These are phyloP conservation scores for Columba guinea DNA, from an alignment of 2,797 vertebrate species.

Conservation along the genomic window DNA sequence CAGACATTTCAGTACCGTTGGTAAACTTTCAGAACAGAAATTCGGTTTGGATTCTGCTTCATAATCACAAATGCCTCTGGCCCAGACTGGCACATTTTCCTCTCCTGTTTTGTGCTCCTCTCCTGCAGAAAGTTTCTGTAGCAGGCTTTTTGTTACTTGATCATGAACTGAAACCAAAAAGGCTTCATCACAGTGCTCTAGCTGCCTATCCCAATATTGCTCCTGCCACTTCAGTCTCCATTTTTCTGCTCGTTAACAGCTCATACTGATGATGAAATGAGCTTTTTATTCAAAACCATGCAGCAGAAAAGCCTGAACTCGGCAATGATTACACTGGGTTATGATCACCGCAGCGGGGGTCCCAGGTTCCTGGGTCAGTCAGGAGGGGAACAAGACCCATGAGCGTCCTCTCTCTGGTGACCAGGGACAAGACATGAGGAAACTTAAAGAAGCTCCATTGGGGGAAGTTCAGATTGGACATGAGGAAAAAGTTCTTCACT, in stretches of 20 bases:
- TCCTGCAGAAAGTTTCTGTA: neutral
- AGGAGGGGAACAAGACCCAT: neutral
- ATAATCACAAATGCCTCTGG: neutral
- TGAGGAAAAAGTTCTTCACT: neutral
- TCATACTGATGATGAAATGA: neutral
- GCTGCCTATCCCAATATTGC: neutral
- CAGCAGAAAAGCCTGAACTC: neutral
- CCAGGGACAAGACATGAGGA: fast-evolving
- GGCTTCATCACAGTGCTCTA: neutral
- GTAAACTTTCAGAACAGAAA: neutral
- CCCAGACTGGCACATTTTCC: neutral
- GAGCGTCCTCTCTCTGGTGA: neutral
- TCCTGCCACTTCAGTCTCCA: neutral
- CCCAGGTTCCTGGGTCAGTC: fast-evolving
- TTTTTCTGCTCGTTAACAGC: neutral
- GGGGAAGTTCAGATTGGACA: neutral
- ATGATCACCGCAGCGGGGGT: too few species aligned
- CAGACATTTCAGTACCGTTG: neutral
- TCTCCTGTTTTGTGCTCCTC: neutral
- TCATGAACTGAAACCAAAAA: neutral
- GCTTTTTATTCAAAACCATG: neutral
- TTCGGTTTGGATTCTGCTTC: neutral
- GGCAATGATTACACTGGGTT: neutral
- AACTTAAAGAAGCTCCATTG: neutral
- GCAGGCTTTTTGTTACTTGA: neutral